Percentiles rank a stretch among this genome's conserved stretches.
phyloP scores from a whole-genome alignment of 2,113 vertebrate species.

The Syngnathus typhle region DNA sequence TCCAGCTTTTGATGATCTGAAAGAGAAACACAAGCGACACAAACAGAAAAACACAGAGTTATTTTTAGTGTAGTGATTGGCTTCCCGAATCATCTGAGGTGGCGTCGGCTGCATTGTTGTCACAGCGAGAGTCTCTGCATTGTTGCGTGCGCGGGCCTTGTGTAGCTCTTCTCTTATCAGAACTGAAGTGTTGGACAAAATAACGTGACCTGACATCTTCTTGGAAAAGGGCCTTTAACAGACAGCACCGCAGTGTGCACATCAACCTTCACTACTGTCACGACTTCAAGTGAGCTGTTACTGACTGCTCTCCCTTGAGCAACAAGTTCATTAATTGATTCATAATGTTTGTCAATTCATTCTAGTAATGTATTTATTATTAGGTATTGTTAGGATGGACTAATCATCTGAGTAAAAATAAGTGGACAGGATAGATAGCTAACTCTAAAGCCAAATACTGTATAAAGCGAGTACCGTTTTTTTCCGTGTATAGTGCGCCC shows the following conservation, averaged over 20 bases:
- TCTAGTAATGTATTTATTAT: not conserved
- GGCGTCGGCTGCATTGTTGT: conserved; percentile 28
- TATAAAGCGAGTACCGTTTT: no score
- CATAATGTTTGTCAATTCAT: not conserved
- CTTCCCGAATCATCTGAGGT: conserved; percentile 29
- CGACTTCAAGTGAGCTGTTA: conserved; percentile 2
- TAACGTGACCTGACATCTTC: conserved; percentile 55
- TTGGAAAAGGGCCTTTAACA: conserved; percentile 36
- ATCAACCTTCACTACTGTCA: not conserved
- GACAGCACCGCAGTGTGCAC: conserved; percentile 19
- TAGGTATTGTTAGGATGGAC: not conserved
- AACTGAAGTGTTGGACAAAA: conserved; percentile 43
- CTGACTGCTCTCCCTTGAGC: not conserved
- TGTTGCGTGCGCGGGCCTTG: conserved; percentile 5
- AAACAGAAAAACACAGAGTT: conserved; percentile 26
- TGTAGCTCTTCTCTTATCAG: conserved; percentile 32
- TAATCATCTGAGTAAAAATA: no score
- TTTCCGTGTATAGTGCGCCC: no score
- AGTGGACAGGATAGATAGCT: no score
- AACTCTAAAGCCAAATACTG: no score
- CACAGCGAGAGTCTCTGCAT: conserved; percentile 5
- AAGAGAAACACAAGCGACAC: conserved; percentile 32
- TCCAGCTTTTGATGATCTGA: conserved; percentile 77
- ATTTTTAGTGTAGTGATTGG: conserved; percentile 37
- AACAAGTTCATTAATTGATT: not conserved